Evolutionary conservation across 2,113 vertebrate genomes (phyloP), one percentile per base, ranked within the genome.

Genomic region (Lathamus discolor): DNA sequence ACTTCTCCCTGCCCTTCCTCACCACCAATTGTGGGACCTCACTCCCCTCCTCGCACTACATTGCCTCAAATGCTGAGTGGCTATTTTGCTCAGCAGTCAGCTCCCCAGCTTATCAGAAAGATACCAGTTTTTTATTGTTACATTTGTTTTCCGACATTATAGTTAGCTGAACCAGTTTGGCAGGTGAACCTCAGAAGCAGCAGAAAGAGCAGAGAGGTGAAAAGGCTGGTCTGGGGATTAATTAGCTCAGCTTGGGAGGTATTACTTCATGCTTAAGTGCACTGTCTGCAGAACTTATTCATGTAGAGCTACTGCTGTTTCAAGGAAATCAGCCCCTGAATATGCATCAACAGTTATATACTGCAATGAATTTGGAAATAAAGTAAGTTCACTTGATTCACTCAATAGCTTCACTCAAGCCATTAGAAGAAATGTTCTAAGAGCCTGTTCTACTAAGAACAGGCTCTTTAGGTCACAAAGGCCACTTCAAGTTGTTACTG

Each of bases 21-120:
- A 12, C 8, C 2, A 1, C 10, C 17, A 31, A 6, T 52, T 7
- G 3, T 1, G 2, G 17, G 24, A 44, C 5, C 13, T 16, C 37
- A n/a, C 14, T 57, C 18, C 8, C 6, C 31, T 91, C 10, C 10
- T 49, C 1, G 0, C 27, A 18, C 3, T 22, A 37, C 43, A 39
- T 24, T 46, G 57, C 6, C 37, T 77, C 33, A n/a, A 24, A 20
- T 31, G 11, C 41, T 10, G 10, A 43, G 18, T 15, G 29, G 31
- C 9, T 15, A 31, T 62, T 75, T 37, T 86, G 4, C 49, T 92
- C 11, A 44, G 43, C 55, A 37, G 20, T 52, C 44, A 88, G 13
- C 17, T 46, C 39, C 9, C 4, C 66, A 83, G 35, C 9, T n/a
- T 48, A 41, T 39, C 52, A 67, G 41, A 78, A 79, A 67, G 11